These are phyloP conservation scores for Idaea biselata DNA, from an alignment of 2,888 invertebrate species.

Conservation along the genomic window DNA sequence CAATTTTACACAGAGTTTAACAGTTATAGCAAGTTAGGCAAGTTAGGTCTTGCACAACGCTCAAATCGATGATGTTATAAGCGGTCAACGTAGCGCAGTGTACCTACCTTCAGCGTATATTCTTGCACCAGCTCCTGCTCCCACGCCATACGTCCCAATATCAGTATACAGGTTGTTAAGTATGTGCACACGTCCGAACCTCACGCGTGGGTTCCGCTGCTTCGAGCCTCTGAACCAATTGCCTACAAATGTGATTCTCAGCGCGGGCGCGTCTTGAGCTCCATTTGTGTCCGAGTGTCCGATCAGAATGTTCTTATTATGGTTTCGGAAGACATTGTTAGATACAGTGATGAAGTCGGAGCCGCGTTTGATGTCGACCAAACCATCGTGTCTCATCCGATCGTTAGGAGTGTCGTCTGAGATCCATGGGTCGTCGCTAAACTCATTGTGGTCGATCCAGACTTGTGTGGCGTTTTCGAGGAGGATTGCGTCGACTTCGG, in stretches of 20 bases:
- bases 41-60: too few species aligned
- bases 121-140: slow-evolving; percentile 19
- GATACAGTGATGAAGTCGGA: slow-evolving; percentile 26
- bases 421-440: slow-evolving; percentile 23
- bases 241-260: slow-evolving; percentile 13
- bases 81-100: too few species aligned
- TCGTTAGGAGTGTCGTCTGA: slow-evolving; percentile 13
- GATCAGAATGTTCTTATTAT: slow-evolving; percentile 23
- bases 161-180: slow-evolving; percentile 26
- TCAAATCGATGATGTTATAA: too few species aligned
- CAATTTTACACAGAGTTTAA: too few species aligned
- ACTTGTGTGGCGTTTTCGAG: slow-evolving; percentile 11
- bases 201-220: slow-evolving; percentile 24
- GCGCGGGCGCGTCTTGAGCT: slow-evolving; percentile 16
- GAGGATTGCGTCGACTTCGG: slow-evolving; percentile 20
- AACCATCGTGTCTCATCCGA: slow-evolving; percentile 23
- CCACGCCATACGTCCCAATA: slow-evolving; percentile 19
- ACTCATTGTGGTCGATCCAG: slow-evolving; percentile 26
- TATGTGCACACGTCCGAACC: slow-evolving; percentile 22
- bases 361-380: slow-evolving; percentile 21
- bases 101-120: slow-evolving; percentile 16
- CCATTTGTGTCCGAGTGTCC: slow-evolving; percentile 21
- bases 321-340: slow-evolving; percentile 25
- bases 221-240: slow-evolving; percentile 23
- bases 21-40: too few species aligned